Evolutionary conservation across 2,113 vertebrate species (phyloP), one percentile per base, ranked within the genome.

Genomic region (Hypomesus transpacificus): DNA sequence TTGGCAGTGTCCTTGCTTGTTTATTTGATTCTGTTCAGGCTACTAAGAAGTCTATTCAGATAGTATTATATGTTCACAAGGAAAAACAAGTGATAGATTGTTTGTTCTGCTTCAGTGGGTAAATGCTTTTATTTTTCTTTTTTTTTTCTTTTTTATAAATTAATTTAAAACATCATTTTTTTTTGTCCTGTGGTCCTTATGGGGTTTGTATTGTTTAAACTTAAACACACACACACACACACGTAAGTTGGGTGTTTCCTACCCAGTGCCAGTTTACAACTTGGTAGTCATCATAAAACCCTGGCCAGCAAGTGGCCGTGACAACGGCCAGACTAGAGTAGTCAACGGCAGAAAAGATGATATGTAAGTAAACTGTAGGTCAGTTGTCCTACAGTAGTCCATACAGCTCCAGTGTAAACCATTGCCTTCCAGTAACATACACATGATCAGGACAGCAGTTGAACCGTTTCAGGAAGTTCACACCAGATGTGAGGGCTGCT

Each of bases 21-120:
- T 88, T 81, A 75, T 90, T 88, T 87, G 78, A 72, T 77, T 86
- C 87, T 88, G 83, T 90, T 89, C 71, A 74, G 81, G 84, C 84
- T 78, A 79, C 70, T 72, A 46, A 84, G 77, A 85, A 78, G 82
- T 86, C 76, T 80, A 58, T 84, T 89, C 87, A 77, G 84, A 89
- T 88, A 85, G 84, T 88, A 86, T 84, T 85, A 75, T 87, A 72
- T 91, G 87, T 90, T 88, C 84, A 86, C 57, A 21, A 90, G 82
- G 83, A 87, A 84, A 90, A 88, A 82, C 73, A 87, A 88, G 87
- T 88, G 84, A 82, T 90, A 82, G 83, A 78, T 34, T 92, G 88
- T 90, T 86, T 84, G 82, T 93, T 91, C 89, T 86, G 89, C 91
- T 91, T 91, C 84, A 87, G 87, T 91, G 88, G 86, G 84, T 86